Evolutionary conservation across 2,113 vertebrate species (phyloP), one percentile per base, ranked within the genome.

Genomic region (Chitala chitala): DNA sequence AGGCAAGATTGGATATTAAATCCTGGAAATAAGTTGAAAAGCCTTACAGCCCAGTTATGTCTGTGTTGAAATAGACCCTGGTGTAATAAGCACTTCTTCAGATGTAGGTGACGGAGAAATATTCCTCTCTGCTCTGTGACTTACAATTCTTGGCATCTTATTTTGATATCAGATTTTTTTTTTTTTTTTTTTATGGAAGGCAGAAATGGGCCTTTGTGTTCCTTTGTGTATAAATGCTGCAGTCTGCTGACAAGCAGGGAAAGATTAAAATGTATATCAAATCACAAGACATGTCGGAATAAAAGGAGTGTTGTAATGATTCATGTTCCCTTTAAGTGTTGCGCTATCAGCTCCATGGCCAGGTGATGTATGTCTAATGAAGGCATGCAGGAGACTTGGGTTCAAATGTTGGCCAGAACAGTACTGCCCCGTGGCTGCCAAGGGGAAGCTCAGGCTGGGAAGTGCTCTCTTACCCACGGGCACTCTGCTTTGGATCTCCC

Each of bases 11-110:
- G 51, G 69, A 75, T 74, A 71, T 75, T 59, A 65, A 74, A 70
- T 74, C 71, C 69, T 71, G 71, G 64, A 72, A 76, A 78, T 82
- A 79, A 79, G 78, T 78, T 61, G 75, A 76, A 58, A 31, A 73
- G 74, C 54, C 44, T 54, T 71, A 38, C 55, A 71, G 53, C 65
- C 7, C n/a, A 69, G 48, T 38, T 79, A 63, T 33, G 53, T 75
- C 36, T 33, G 29, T 66, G 31, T 48, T 20, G 53, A 42, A 48
- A 20, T 26, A 61, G 55, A 80, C 55, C 55, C 42, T 63, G 48
- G 53, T 66, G 69, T 77, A 36, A 75, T 75, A 66, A 65, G 42
- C 51, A 64, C 24, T 24, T 65, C 71, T 74, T 48, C n/a, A 59
- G 73, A 76, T 72, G 64, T 69, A 48, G 3, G 29, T 46, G 53